Percentiles rank a stretch among this genome's conserved stretches.
Conservation (phyloP, 1,140 invertebrate species). For the Chionoecetes opilio region DNA sequence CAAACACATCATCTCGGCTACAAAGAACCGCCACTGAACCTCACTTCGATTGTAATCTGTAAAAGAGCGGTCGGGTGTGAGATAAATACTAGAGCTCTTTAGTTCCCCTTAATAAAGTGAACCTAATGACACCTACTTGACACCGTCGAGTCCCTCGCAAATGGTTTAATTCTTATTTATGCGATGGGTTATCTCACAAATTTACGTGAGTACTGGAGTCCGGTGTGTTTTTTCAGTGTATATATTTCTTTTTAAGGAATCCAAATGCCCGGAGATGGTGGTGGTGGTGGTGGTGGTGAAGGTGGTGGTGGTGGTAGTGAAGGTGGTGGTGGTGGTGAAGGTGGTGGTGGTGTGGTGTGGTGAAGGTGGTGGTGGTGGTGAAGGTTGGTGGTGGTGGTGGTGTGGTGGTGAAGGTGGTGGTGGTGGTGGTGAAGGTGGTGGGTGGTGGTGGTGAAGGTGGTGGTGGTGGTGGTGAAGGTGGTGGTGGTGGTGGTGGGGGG, state of each 20-base stretch:
- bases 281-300: too few species aligned
- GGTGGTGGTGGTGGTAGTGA: background rate
- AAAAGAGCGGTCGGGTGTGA: background rate
- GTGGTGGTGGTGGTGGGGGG: background rate
- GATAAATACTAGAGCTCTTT: background rate
- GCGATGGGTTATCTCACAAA: conserved; percentile 4
- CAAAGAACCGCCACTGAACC: conserved; percentile 24
- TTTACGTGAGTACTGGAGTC: background rate
- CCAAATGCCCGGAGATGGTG: background rate
- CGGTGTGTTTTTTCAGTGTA: background rate
- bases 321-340: background rate
- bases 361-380: background rate
- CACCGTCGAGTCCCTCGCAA: background rate
- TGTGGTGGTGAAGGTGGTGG: background rate
- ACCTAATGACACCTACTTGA: conserved; percentile 3
- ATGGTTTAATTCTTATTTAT: background rate
- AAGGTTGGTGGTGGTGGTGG: too few species aligned
- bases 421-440: background rate
- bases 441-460: background rate
- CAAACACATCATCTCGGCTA: background rate
- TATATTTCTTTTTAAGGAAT: background rate
- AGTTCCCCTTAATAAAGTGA: conserved; percentile 21
- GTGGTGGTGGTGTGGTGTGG: background rate
- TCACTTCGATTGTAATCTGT: background rate
- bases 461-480: background rate